Base-by-base conservation (phyloP, 1,140 invertebrate species). In the Zaprionus vittiger region DNA sequence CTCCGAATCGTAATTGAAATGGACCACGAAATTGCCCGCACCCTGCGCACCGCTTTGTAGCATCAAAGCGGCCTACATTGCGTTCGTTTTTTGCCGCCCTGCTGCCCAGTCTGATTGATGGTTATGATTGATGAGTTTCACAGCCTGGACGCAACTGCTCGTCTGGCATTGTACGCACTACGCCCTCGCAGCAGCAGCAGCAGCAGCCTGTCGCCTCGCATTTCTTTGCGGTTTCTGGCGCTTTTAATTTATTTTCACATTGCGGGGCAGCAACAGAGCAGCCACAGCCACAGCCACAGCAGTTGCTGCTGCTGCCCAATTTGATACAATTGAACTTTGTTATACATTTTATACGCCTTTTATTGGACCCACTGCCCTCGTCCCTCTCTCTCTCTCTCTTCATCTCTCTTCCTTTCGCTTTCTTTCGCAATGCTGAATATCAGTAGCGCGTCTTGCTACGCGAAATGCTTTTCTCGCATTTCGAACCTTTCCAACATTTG, bases 271-370 rank as follows among this genome's bases (percentile, higher is more conserved):
- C 47, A 22, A 20, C 17, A 11, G 41, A 11, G 41, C 41, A 47
- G n/a, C 41, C n/a, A 7, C 41, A 44, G n/a, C 41, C n/a, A 7
- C 41, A 44, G n/a, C 41, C 41, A 17, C 41, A 17, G 41, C 41
- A 17, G 41, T 24, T 52, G 31, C 26, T 22, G 65, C 63, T 56
- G 24, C 54, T 71, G 62, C 61, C 68, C 78, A 90, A 89, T 81
- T 89, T 89, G 72, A 84, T 81, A 90, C 84, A 89, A 89, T 89
- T 89, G 84, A 90, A 90, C 81, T 90, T 80, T 80, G 77, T 87
- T 79, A 60, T 73, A 31, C 52, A 64, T 68, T 73, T 73, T 67
- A 73, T 62, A 68, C 41, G 64, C 24, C 66, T 63, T 57, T 77
- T 73, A 73, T 73, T 77, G 57, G 20, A 62, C 26, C 12, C 31